Conservation (phyloP, 2,888 invertebrate species). For the Spialia ferax region DNA sequence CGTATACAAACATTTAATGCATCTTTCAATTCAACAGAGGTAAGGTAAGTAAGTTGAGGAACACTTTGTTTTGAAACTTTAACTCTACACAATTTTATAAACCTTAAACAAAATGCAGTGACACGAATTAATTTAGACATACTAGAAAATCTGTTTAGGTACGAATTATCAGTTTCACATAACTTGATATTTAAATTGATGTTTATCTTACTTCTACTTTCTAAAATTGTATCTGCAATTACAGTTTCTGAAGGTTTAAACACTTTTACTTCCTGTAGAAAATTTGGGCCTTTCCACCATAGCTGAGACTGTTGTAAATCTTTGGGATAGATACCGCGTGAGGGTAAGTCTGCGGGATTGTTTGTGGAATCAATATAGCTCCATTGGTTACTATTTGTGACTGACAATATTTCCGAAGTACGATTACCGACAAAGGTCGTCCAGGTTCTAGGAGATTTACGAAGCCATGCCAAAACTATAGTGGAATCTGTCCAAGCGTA, state of each 20-base stretch:
- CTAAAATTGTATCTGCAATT: slow-evolving; percentile 2
- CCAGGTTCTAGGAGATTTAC: slow-evolving; percentile 43
- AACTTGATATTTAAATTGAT: background rate
- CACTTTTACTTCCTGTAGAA: background rate
- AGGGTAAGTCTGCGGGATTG: slow-evolving; percentile 50
- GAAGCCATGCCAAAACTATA: slow-evolving; percentile 44
- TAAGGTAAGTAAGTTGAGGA: background rate
- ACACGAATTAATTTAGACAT: slow-evolving; percentile 24
- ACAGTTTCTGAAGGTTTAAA: background rate
- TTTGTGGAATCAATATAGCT: slow-evolving; percentile 42
- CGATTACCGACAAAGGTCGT: slow-evolving; percentile 47
- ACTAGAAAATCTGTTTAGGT: background rate
- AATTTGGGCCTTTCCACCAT: slow-evolving; percentile 39
- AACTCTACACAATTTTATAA: background rate
- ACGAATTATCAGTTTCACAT: background rate
- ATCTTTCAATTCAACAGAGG: slow-evolving; percentile 19
- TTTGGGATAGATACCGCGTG: slow-evolving; percentile 29
- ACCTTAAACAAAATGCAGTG: slow-evolving; percentile 27
- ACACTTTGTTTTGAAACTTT: background rate
- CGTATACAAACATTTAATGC: slow-evolving; percentile 23
- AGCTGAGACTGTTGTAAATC: slow-evolving; percentile 35
- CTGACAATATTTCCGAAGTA: slow-evolving; percentile 37
- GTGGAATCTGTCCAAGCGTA: slow-evolving; percentile 45
- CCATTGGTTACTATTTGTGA: slow-evolving; percentile 30
- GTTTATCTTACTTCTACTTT: background rate